Evolutionary conservation across 1,140 invertebrate species (phyloP), one percentile per base, ranked within the genome.

Genomic region (Diorhabda sublineata): DNA sequence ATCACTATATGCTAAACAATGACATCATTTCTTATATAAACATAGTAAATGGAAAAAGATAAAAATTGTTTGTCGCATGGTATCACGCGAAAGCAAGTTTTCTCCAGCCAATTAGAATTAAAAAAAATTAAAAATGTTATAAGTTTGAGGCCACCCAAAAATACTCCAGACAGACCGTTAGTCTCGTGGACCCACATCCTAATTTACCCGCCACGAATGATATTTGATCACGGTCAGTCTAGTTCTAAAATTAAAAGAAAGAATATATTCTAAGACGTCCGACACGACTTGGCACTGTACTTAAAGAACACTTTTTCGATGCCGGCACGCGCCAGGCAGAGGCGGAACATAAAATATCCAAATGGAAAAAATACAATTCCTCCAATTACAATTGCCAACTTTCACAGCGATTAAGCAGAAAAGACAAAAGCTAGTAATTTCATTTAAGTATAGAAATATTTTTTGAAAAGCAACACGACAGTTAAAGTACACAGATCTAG

Each of bases 171-270:
- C 47, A 8, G 2, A 26, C 64, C 43, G 26, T 8, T 61, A 45
- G n/a, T 64, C 62, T 5, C 26, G 42, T 56, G 9, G 41, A 11
- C 4, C 8, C 6, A 60, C 66, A 42, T 45, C 66, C 45, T 11
- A 43, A 60, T 11, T 45, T 26, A n/a, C n/a, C 58, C 45, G 59
- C 60, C 45, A 11, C 60, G 41, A 60, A 58, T 64, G 69, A 71
- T 58, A 73, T 69, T 73, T 71, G 72, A 73, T 69, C 72, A 73
- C 69, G 69, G 72, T 47, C 69, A 67, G 72, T 73, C 67, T 59
- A 57, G 65, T 42, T 59, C 72, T 71, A 73, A 67, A 71, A 70
- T 69, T 73, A 73, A 73, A 73, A 71, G 67, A 73, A 73, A 71
- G 69, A 69, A 73, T 52, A 9, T 5, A 9, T 6, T 52, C 6